Percentiles rank a stretch among this genome's conserved stretches.
These are phyloP conservation scores for Plectrocnemia conspersa DNA, from an alignment of 1,140 invertebrate genomes.

Conservation along the genomic window DNA sequence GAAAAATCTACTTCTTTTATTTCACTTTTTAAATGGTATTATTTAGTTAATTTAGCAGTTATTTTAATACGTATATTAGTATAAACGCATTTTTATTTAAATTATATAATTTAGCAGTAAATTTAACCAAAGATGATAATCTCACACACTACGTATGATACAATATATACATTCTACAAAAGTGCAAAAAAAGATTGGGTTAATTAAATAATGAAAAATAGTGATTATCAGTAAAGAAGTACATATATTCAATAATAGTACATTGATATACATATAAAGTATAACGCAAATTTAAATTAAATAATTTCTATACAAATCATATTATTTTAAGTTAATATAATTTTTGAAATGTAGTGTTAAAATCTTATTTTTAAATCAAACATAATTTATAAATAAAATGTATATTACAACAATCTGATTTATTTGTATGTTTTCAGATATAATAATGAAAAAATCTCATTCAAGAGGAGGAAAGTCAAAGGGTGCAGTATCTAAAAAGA, in stretches of 20 bases:
- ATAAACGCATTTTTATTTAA: too few species aligned
- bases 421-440: slow-evolving; percentile 19
- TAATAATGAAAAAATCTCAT: slow-evolving; percentile 29
- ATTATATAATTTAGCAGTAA: too few species aligned
- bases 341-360: too few species aligned
- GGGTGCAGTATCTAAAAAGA: slow-evolving; percentile 19
- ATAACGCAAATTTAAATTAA: background rate
- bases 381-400: slow-evolving; percentile 4
- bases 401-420: slow-evolving; percentile 8
- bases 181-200: background rate
- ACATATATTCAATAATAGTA: background rate
- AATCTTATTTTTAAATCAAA: background rate
- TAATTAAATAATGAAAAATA: background rate
- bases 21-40: too few species aligned
- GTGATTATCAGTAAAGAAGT: background rate
- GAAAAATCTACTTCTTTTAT: too few species aligned
- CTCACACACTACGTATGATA: too few species aligned
- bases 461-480: slow-evolving; percentile 17
- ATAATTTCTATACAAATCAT: background rate
- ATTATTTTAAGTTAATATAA: too few species aligned
- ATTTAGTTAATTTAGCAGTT: too few species aligned
- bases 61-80: too few species aligned
- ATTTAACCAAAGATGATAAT: too few species aligned
- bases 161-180: too few species aligned
- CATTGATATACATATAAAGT: background rate